phyloP scores from a whole-genome alignment of 2,113 vertebrate genomes.

The Phylloscopus whistleri region DNA sequence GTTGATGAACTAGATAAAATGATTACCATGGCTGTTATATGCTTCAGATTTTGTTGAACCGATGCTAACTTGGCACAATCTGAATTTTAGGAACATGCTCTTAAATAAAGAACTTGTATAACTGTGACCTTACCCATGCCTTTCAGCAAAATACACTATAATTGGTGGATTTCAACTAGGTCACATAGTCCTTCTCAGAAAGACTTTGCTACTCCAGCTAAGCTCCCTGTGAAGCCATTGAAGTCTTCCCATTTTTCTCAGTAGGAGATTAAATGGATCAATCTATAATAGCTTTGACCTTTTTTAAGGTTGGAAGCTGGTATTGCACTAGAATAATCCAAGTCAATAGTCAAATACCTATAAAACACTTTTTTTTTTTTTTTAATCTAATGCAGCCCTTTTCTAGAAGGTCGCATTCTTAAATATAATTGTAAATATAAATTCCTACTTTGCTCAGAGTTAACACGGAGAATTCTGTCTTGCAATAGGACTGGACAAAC shows the following conservation, averaged over 20 bases:
- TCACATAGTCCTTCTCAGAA: not conserved
- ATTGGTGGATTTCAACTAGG: not conserved
- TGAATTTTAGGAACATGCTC: not conserved
- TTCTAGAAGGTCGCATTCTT: not conserved
- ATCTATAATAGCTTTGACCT: not conserved
- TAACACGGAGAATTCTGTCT: not conserved
- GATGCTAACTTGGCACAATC: not conserved
- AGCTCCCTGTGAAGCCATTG: not conserved
- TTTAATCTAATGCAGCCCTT: not conserved
- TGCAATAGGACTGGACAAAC: not conserved
- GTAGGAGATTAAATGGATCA: not conserved
- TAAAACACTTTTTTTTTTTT: not conserved
- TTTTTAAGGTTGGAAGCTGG: not conserved
- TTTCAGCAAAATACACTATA: not conserved
- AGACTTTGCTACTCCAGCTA: not conserved
- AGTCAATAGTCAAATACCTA: not conserved
- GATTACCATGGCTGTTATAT: not conserved
- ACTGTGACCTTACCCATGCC: not conserved
- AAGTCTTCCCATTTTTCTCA: not conserved
- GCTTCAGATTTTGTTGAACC: not conserved
- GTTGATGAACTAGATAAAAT: not conserved
- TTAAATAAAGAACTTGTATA: not conserved
- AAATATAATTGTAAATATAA: not conserved
- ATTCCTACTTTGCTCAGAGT: not conserved
- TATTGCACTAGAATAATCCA: not conserved